Evolutionary conservation across 1,140 invertebrate genomes (phyloP).

Genomic region (Brachionus koreanus): DNA sequence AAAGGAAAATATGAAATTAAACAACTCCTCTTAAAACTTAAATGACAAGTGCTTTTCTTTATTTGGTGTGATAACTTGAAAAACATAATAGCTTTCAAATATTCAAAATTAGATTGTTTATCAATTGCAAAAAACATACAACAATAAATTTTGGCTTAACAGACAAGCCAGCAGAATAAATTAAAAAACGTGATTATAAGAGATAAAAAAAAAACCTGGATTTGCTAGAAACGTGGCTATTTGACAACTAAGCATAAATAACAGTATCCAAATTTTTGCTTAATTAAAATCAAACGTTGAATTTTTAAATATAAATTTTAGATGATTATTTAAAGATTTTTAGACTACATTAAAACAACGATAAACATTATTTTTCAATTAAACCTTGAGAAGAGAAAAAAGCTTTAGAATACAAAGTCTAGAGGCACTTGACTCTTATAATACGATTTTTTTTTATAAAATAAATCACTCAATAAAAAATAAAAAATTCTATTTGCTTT

Average conservation of each 20-base stretch:
- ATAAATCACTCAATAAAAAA: neutral
- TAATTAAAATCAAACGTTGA: conserved; percentile 11
- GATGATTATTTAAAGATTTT: neutral
- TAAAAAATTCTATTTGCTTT: neutral
- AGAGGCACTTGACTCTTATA: neutral
- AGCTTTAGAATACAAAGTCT: neutral
- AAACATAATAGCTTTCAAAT: neutral
- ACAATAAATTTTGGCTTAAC: neutral
- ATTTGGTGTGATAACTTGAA: neutral
- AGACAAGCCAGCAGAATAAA: neutral
- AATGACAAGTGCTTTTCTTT: too few relatives aligned
- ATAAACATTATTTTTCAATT: conserved; percentile 17
- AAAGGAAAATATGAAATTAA: too few relatives aligned
- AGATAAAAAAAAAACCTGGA: neutral
- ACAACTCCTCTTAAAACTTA: too few relatives aligned
- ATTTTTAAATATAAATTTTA: neutral
- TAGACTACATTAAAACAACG: neutral
- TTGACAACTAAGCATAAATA: neutral
- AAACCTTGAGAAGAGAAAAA: neutral
- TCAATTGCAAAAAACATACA: neutral
- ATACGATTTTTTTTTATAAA: neutral
- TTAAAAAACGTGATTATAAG: neutral
- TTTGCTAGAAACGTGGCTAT: conserved; percentile 20
- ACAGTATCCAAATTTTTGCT: neutral
- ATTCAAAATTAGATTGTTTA: neutral